phyloP scores from a whole-genome alignment of 2,888 invertebrate species.

The Ceramica pisi region DNA sequence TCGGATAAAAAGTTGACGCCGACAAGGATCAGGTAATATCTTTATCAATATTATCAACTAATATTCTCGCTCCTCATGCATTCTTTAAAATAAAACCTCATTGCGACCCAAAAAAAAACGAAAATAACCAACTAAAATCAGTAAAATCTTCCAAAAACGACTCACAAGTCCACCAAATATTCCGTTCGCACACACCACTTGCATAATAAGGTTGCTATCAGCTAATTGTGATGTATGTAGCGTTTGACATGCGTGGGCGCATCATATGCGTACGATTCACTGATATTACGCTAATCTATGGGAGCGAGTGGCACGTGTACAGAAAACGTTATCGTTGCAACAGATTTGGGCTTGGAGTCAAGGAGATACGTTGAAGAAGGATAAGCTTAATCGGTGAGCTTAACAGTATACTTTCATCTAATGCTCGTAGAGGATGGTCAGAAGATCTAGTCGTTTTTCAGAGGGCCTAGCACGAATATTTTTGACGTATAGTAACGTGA shows the following conservation, averaged over 20 bases:
- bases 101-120: background rate
- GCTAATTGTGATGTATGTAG: conserved; percentile 52
- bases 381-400: background rate
- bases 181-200: conserved; percentile 25
- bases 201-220: conserved; percentile 42
- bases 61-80: background rate
- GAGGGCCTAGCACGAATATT: too few species aligned
- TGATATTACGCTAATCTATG: conserved; percentile 59
- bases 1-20: too few species aligned
- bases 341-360: conserved; percentile 27
- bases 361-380: conserved; percentile 8
- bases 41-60: background rate
- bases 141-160: conserved; percentile 10
- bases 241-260: conserved; percentile 48
- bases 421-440: too few species aligned
- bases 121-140: background rate
- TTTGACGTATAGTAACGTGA: too few species aligned
- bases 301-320: conserved; percentile 53
- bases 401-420: background rate
- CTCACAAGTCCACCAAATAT: conserved; percentile 39
- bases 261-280: conserved; percentile 38
- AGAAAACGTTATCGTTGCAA: conserved; percentile 47
- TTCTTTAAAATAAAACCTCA: background rate
- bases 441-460: too few species aligned
- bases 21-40: too few species aligned